These are phyloP conservation scores for Arctocebus calabarensis DNA, from an alignment of 2,797 vertebrate genomes.

Conservation along the genomic window DNA sequence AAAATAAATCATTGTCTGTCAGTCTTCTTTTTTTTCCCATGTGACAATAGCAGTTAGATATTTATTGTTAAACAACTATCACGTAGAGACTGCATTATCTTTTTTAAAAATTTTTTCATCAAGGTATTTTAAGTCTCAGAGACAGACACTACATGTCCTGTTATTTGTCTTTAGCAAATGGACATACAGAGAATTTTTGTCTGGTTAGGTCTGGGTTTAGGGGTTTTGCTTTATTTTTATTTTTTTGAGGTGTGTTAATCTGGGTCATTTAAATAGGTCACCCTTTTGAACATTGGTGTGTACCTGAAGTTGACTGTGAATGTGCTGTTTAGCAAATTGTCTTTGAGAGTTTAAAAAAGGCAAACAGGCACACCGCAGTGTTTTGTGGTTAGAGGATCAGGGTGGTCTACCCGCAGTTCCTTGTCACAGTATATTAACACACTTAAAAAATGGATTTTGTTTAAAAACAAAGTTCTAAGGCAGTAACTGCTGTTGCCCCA, in stretches of 20 bases:
- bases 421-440: not conserved
- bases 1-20: not conserved
- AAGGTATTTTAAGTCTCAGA: not conserved
- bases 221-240: not conserved
- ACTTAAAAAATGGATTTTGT: conserved; percentile 41
- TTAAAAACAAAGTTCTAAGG: conserved; percentile 67
- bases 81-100: not conserved
- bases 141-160: not conserved
- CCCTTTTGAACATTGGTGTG: not conserved
- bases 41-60: not conserved
- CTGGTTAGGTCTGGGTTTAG: not conserved
- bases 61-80: not conserved
- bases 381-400: not conserved
- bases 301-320: not conserved
- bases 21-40: not conserved
- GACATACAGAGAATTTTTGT: not conserved
- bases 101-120: not conserved
- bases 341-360: not conserved
- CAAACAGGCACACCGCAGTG: fast-evolving
- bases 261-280: not conserved
- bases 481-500: conserved; percentile 81
- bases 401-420: not conserved
- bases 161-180: not conserved
- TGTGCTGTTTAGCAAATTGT: not conserved
- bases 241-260: not conserved